phyloP scores from a whole-genome alignment of 1,140 invertebrate genomes.

The Brachionus paranguensis region DNA sequence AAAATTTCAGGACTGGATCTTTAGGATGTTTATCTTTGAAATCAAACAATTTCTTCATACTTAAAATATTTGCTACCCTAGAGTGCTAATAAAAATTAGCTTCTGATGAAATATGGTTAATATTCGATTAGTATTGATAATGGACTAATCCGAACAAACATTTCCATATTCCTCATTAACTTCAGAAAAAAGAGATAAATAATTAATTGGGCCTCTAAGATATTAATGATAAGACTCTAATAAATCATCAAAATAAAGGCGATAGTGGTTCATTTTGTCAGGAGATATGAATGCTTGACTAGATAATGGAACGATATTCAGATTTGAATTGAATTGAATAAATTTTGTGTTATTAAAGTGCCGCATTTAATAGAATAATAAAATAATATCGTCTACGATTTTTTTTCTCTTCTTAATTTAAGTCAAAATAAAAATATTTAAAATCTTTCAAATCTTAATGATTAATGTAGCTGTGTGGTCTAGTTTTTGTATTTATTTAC shows the following conservation, averaged over 20 bases:
- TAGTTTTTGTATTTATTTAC: slow-evolving; percentile 18
- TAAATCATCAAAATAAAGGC: not conserved
- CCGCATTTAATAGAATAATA: not conserved
- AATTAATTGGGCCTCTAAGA: not conserved
- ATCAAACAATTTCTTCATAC: too few species aligned
- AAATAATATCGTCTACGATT: not conserved
- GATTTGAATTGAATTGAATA: not conserved
- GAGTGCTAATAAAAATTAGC: too few species aligned
- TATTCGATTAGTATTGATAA: not conserved
- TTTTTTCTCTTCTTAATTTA: not conserved
- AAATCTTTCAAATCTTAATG: not conserved
- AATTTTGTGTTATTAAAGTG: not conserved
- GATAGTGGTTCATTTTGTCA: not conserved
- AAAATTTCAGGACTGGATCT: too few species aligned
- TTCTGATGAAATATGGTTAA: not conserved
- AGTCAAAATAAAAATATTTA: not conserved
- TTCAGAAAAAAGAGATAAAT: not conserved
- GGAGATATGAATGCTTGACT: not conserved
- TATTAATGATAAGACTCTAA: not conserved
- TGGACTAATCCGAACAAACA: not conserved
- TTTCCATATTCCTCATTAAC: not conserved
- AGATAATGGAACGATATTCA: not conserved
- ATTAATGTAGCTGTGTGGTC: not conserved
- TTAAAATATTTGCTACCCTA: too few species aligned
- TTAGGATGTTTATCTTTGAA: too few species aligned